These are phyloP conservation scores for Entomyzon cyanotis DNA, from an alignment of 2,113 vertebrate genomes.

Conservation along the genomic window DNA sequence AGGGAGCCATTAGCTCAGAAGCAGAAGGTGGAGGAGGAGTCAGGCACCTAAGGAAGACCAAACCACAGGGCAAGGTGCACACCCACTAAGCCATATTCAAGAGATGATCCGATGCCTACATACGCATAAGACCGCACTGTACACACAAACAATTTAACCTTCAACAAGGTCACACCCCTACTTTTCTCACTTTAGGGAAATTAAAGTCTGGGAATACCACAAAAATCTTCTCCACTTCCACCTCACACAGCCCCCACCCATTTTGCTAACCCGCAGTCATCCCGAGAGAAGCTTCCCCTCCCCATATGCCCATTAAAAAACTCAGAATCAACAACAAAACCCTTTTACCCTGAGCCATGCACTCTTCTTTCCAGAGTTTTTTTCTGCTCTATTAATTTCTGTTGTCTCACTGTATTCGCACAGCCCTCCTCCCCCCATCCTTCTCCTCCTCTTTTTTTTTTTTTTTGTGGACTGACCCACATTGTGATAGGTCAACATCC, in stretches of 20 bases:
- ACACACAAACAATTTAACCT: not conserved
- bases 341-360: constrained; percentile 34
- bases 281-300: not conserved
- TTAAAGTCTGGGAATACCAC: not conserved
- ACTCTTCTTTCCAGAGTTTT: constrained; percentile 23
- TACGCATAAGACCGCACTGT: accelerated
- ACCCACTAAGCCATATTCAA: not conserved
- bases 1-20: not conserved
- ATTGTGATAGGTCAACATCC: constrained; percentile 40
- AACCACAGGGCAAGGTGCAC: not conserved
- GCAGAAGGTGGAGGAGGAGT: not conserved
- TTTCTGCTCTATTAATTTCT: constrained; percentile 59
- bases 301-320: not conserved
- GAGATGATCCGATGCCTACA: not conserved
- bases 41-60: not conserved
- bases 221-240: not conserved
- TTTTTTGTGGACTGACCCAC: constrained; percentile 34
- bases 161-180: not conserved
- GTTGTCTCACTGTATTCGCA: constrained; percentile 13
- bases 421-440: not conserved
- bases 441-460: not conserved
- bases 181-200: not conserved
- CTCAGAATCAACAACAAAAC: not conserved
- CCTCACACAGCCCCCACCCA: not conserved
- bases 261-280: not conserved